Percentiles rank a stretch among this genome's conserved stretches.
phyloP scores from a whole-genome alignment of 2,113 vertebrate species.

The Pseudopodoces humilis region DNA sequence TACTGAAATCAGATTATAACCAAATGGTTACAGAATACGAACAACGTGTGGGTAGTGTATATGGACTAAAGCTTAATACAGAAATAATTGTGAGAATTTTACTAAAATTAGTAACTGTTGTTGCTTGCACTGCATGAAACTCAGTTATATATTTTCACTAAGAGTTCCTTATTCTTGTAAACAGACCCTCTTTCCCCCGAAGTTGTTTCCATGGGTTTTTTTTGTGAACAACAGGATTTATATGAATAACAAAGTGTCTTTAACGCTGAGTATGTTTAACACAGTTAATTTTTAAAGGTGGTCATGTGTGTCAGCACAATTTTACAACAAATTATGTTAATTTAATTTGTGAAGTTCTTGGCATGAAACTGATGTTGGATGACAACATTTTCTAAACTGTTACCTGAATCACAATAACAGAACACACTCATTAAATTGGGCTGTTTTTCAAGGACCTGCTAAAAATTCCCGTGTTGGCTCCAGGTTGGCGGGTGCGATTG shows the following conservation, averaged over 20 bases:
- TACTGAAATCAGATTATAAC: not conserved
- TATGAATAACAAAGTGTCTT: not conserved
- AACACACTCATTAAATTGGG: not conserved
- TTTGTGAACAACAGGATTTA: not conserved
- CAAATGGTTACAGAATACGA: not conserved
- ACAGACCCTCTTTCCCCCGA: not conserved
- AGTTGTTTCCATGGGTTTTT: not conserved
- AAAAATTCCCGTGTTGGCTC: not conserved
- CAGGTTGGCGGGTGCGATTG: accelerated
- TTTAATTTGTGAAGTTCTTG: not conserved
- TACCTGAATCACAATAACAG: not conserved
- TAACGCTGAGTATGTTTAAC: not conserved
- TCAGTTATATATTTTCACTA: not conserved
- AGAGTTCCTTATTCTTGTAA: not conserved
- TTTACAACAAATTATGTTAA: not conserved
- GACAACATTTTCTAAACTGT: not conserved
- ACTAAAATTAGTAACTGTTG: not conserved
- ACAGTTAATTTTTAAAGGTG: not conserved
- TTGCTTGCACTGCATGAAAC: not conserved
- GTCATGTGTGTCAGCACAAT: not conserved
- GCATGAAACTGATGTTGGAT: not conserved
- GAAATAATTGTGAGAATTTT: not conserved
- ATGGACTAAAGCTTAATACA: not conserved
- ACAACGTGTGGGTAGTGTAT: not conserved
- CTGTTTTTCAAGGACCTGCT: not conserved